phyloP scores from a whole-genome alignment of 2,888 invertebrate species.

The Agriopis marginaria region DNA sequence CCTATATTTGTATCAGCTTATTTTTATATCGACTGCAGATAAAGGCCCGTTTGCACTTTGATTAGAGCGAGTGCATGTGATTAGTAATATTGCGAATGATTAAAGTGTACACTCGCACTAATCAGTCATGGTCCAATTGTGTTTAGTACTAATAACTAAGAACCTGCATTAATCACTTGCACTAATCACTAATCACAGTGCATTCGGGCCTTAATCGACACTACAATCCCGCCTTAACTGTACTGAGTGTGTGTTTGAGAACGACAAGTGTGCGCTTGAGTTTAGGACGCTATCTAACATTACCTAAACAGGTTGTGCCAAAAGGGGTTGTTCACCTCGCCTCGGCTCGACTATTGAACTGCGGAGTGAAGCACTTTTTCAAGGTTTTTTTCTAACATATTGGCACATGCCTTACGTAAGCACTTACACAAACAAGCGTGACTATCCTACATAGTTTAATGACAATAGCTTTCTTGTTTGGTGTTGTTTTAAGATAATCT shows the following conservation, averaged over 20 bases:
- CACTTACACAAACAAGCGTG: slow-evolving; percentile 16
- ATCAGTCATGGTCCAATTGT: too few relatives aligned
- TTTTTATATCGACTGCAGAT: too few relatives aligned
- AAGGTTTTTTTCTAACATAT: slow-evolving; percentile 52
- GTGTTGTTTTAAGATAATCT: neutral
- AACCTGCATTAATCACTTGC: too few relatives aligned
- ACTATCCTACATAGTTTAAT: neutral
- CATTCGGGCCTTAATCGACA: too few relatives aligned
- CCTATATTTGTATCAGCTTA: too few relatives aligned
- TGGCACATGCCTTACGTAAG: slow-evolving; percentile 21
- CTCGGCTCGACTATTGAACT: slow-evolving; percentile 60
- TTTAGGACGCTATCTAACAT: slow-evolving; percentile 49
- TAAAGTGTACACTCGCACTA: neutral
- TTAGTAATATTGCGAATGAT: too few relatives aligned
- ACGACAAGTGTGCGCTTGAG: slow-evolving; percentile 23
- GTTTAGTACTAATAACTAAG: too few relatives aligned
- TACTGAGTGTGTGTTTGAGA: slow-evolving; percentile 4
- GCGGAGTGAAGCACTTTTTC: slow-evolving; percentile 53
- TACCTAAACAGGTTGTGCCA: slow-evolving; percentile 64
- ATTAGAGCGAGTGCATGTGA: too few relatives aligned
- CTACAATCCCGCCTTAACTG: too few relatives aligned
- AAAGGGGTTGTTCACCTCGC: slow-evolving; percentile 66
- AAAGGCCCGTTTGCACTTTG: too few relatives aligned
- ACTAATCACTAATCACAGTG: too few relatives aligned
- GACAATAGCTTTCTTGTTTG: slow-evolving; percentile 16